These are phyloP conservation scores for Athetis lepigone DNA, from an alignment of 2,888 invertebrate genomes.

Conservation along the genomic window DNA sequence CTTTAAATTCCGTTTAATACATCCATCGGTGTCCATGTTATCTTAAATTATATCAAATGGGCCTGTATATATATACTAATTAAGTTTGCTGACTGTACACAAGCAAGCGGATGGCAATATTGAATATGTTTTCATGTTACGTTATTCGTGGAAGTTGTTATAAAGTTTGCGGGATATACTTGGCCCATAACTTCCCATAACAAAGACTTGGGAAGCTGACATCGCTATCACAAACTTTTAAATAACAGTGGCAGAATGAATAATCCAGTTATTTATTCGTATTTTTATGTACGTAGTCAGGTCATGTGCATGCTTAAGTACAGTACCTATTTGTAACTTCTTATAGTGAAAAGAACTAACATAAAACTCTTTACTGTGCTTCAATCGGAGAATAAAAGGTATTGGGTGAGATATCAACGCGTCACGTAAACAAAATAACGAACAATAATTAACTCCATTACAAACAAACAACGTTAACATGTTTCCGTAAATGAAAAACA, in stretches of 20 bases:
- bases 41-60: too few species aligned
- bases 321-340: constrained; percentile 1
- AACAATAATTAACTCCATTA: not conserved
- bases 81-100: too few species aligned
- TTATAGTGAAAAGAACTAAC: too few species aligned
- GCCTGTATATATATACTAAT: too few species aligned
- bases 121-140: too few species aligned
- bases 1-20: too few species aligned
- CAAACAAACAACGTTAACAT: not conserved
- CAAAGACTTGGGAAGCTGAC: constrained; percentile 34
- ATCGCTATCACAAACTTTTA: constrained; percentile 40
- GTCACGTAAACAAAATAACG: not conserved
- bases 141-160: constrained; percentile 34
- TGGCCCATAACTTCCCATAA: constrained; percentile 34
- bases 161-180: constrained; percentile 40
- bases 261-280: constrained; percentile 37
- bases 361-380: too few species aligned
- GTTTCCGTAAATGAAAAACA: constrained; percentile 1
- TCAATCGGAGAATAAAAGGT: too few species aligned
- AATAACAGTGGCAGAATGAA: constrained; percentile 34
- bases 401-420: too few species aligned
- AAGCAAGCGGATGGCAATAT: constrained; percentile 8
- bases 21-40: too few species aligned
- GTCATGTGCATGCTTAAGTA: constrained; percentile 18
- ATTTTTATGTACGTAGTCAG: constrained; percentile 16